phyloP scores from a whole-genome alignment of 2,797 vertebrate genomes.

The Scolopax bukidnonensis region DNA sequence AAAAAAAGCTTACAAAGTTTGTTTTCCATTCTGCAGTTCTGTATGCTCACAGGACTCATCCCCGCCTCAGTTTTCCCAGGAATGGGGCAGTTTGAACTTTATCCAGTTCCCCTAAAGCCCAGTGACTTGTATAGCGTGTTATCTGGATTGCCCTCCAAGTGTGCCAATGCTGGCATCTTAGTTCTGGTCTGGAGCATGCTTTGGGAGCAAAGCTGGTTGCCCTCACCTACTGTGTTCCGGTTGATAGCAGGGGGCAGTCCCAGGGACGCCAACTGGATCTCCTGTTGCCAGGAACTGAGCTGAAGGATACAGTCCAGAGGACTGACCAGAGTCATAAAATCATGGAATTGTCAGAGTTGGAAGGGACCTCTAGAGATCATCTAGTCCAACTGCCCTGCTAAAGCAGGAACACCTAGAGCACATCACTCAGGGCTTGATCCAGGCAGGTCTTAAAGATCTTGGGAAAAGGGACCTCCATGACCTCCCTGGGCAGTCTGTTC shows the following conservation, averaged over 20 bases:
- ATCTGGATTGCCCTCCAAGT: background rate
- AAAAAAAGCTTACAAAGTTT: background rate
- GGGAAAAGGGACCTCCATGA: too few relatives aligned
- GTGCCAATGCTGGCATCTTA: background rate
- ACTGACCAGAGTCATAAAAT: background rate
- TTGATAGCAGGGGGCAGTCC: background rate
- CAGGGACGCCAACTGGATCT: background rate
- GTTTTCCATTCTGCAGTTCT: background rate
- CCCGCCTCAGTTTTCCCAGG: background rate
- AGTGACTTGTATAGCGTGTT: background rate
- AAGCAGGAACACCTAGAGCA: too few relatives aligned
- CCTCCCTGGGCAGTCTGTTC: too few relatives aligned
- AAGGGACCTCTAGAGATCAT: too few relatives aligned
- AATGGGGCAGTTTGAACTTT: background rate
- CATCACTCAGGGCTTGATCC: too few relatives aligned
- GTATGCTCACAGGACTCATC: background rate
- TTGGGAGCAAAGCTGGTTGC: background rate
- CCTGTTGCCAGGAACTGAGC: background rate
- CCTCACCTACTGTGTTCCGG: background rate
- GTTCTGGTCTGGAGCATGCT: rapidly evolving
- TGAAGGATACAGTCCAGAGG: background rate
- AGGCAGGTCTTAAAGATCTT: too few relatives aligned
- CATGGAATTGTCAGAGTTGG: too few relatives aligned
- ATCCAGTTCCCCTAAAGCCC: background rate
- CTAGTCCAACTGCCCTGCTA: too few relatives aligned